Evolutionary conservation across 2,888 invertebrate species (phyloP), one percentile per base, ranked within the genome.

Genomic region (Cephonodes hylas): DNA sequence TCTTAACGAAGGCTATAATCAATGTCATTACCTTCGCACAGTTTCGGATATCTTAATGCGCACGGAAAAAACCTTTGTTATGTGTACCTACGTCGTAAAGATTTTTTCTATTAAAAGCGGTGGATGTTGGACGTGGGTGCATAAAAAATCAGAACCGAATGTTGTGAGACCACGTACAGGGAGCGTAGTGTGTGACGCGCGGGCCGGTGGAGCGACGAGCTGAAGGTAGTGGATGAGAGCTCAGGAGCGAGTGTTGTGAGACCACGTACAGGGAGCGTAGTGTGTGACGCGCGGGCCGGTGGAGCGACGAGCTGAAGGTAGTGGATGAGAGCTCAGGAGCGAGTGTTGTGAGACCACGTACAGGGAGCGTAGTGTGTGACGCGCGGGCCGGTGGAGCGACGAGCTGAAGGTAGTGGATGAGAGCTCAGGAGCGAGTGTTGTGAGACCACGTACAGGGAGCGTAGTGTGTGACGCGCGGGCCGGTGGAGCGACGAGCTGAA

Each of bases 341-440:
- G 5, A 42, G 8, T 5, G n/a, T 15, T 42, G 15, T n/a, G 44
- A 0, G n/a, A n/a, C n/a, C n/a, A n/a, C n/a, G n/a, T 46, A 46
- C 46, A 46, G n/a, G 45, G 22, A 45, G 45, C 2, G 45, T 45
- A 45, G 45, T 45, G 10, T 22, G 45, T 45, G 45, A 22, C 22
- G 45, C 45, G 22, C 45, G 22, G 45, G 22, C 22, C 45, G 22
- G 22, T 45, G 45, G 45, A 45, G 45, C 45, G 23, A 46, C 2
- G n/a, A n/a, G n/a, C n/a, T n/a, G n/a, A n/a, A n/a, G n/a, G n/a
- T 46, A 46, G 46, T 46, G 25, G 23, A 46, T 46, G 46, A 46
- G 46, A 46, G 46, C 46, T 25, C 46, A 46, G 46, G 46, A 25
- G 46, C 23, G 46, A 46, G 23, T 46, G 15, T 46, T 46, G 23